Percentiles rank a stretch among this genome's conserved stretches.
Conservation (phyloP, 2,113 vertebrate species). For the Glaucidium brasilianum region DNA sequence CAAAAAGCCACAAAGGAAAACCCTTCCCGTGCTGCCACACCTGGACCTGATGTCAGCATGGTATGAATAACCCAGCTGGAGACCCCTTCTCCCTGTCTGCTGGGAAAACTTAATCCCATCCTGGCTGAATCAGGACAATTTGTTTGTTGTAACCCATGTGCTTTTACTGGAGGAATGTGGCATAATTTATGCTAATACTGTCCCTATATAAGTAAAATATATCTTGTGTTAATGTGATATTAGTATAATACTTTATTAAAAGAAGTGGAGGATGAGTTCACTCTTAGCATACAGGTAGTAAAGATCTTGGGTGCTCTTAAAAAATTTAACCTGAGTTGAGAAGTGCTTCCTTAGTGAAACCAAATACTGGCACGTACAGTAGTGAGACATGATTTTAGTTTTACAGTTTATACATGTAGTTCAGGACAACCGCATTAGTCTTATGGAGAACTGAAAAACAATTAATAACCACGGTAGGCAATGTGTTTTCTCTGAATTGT, state of each 20-base stretch:
- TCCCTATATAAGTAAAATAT: not conserved
- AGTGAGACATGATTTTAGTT: not conserved
- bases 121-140: no score
- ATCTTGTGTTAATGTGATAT: not conserved
- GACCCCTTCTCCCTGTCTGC: no score
- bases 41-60: no score
- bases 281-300: not conserved
- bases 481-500: not conserved
- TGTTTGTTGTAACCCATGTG: not conserved
- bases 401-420: not conserved
- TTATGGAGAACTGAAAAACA: not conserved
- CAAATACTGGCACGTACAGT: not conserved
- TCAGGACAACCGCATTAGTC: not conserved
- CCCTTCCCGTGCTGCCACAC: no score
- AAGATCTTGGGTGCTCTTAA: not conserved
- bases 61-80: no score
- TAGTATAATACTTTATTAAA: not conserved
- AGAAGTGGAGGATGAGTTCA: not conserved
- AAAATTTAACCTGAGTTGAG: not conserved
- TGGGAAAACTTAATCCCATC: no score
- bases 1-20: no score
- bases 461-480: not conserved
- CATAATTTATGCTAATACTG: not conserved
- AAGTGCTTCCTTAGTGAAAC: not conserved
- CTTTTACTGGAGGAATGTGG: not conserved